phyloP scores from a whole-genome alignment of 2,797 vertebrate genomes.

The Polyboroides typus region DNA sequence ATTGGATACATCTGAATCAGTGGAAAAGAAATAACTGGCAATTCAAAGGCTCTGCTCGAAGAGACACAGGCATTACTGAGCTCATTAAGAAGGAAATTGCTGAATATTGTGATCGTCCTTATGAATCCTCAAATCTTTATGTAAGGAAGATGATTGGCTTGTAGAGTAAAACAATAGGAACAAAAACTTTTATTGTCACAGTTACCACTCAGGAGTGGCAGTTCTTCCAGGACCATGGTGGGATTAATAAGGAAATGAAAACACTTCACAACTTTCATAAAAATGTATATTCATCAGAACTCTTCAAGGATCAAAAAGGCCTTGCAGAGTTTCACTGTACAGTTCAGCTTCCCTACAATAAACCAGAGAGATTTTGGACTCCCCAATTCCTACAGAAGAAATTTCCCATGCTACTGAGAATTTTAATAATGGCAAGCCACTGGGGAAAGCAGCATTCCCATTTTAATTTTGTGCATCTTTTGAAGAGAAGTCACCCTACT shows the following conservation, averaged over 20 bases:
- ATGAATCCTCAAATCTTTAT: conserved; percentile 56
- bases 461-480: conserved; percentile 74
- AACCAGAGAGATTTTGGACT: conserved; percentile 69
- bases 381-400: conserved; percentile 65
- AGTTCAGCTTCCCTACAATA: conserved; percentile 70
- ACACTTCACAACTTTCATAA: conserved; percentile 71
- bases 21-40: conserved; percentile 63
- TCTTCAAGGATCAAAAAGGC: conserved; percentile 77
- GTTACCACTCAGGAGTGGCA: conserved; percentile 64
- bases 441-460: conserved; percentile 64
- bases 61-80: conserved; percentile 56
- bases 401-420: conserved; percentile 72
- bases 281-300: conserved; percentile 75
- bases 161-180: conserved; percentile 66
- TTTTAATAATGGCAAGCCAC: conserved; percentile 74
- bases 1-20: conserved; percentile 65
- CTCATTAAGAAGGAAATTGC: conserved; percentile 73
- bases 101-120: conserved; percentile 51
- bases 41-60: conserved; percentile 59
- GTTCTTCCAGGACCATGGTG: conserved; percentile 63
- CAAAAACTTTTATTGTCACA: conserved; percentile 53
- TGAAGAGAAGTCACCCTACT: conserved; percentile 65
- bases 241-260: conserved; percentile 73
- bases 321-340: conserved; percentile 72
- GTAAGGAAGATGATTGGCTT: conserved; percentile 54